Evolutionary conservation across 2,797 vertebrate genomes (phyloP).

Genomic region (Eurystomus glaucurus): DNA sequence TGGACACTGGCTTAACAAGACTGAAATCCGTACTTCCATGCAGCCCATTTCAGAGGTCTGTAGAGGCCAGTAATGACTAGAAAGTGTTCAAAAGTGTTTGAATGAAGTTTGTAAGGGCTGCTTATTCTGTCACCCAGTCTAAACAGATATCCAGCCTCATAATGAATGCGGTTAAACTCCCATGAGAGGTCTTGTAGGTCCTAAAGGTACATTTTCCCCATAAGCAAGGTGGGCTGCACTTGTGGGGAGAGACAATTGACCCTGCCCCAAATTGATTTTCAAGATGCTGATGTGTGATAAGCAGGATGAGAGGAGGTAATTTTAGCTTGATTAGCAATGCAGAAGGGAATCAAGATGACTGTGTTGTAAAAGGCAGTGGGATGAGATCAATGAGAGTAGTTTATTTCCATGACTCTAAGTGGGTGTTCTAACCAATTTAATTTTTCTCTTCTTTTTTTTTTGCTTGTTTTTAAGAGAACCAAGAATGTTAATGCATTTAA

Average conservation of each 20-base stretch:
- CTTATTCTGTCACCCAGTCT: background rate
- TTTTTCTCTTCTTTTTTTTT: background rate
- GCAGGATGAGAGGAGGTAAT: conserved; percentile 8
- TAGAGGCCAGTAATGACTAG: background rate
- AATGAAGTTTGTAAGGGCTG: background rate
- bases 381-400: conserved; percentile 53
- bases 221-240: background rate
- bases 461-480: conserved; percentile 32
- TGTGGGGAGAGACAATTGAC: background rate
- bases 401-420: conserved; percentile 60
- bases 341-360: conserved; percentile 45
- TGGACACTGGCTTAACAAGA: background rate
- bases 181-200: background rate
- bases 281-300: background rate
- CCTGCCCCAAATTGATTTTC: background rate
- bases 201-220: background rate
- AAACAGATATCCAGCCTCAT: background rate
- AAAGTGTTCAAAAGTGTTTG: background rate
- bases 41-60: background rate
- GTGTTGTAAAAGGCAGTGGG: conserved; percentile 25
- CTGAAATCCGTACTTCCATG: background rate
- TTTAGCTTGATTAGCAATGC: conserved; percentile 31
- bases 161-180: background rate
- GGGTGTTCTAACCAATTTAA: conserved; percentile 45
- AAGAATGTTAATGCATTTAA: background rate